A percentile compares a stretch with the other conserved stretches of the same genome.
phyloP scores from a whole-genome alignment of 2,797 vertebrate genomes.

The Avahi laniger region DNA sequence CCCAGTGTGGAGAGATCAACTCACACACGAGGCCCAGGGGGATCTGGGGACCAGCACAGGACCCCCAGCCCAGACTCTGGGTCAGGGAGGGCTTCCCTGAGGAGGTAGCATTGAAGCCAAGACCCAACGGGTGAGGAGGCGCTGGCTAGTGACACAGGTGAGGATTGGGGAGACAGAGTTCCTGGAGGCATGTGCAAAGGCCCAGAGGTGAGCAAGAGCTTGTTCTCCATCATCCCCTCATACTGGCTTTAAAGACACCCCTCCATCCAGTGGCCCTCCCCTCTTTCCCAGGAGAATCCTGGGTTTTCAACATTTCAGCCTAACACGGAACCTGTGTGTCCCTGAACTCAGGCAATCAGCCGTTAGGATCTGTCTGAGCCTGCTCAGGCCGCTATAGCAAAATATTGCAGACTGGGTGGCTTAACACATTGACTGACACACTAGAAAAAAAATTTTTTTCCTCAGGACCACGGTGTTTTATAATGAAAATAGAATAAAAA shows the following conservation, averaged over 20 bases:
- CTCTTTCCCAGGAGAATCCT: neutral
- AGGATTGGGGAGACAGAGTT: neutral
- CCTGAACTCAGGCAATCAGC: neutral
- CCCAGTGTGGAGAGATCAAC: neutral
- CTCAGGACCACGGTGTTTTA: no score
- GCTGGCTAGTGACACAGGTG: neutral
- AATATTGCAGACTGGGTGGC: neutral
- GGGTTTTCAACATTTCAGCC: neutral
- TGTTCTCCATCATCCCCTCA: neutral
- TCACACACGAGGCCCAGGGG: neutral
- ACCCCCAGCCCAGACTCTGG: neutral
- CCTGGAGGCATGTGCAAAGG: neutral
- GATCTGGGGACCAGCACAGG: no score
- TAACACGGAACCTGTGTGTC: neutral
- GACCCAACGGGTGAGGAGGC: neutral
- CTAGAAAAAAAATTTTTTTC: no score
- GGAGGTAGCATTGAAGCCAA: neutral
- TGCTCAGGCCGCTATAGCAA: neutral
- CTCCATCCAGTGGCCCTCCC: neutral
- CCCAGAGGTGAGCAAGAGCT: neutral
- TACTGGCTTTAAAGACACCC: neutral
- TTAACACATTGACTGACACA: no score
- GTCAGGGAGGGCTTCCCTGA: neutral
- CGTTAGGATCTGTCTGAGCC: neutral
- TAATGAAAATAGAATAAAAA: no score